Evolutionary conservation across 2,113 vertebrate genomes (phyloP).

Genomic region (Camelus bactrianus): DNA sequence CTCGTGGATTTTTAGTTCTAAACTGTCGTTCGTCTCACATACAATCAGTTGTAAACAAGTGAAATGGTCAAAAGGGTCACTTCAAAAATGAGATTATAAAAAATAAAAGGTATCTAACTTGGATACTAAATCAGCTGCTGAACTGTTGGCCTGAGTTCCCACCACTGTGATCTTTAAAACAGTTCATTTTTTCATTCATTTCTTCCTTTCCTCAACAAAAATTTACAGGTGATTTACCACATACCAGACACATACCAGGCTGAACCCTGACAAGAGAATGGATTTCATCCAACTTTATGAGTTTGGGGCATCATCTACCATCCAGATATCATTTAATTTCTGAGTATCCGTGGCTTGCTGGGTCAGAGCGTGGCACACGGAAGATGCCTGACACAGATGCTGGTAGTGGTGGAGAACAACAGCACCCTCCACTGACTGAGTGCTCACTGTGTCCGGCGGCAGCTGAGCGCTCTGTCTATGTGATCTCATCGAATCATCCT

Average conservation of each 20-base stretch:
- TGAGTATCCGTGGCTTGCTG: neutral
- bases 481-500: neutral
- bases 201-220: neutral
- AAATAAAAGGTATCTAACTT: neutral
- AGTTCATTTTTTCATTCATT: neutral
- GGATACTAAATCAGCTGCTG: neutral
- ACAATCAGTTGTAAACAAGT: neutral
- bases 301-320: neutral
- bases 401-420: neutral
- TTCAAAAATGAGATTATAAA: neutral
- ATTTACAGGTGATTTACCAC: neutral
- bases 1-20: neutral
- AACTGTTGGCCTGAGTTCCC: neutral
- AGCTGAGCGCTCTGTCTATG: neutral
- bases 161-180: neutral
- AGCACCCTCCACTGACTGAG: neutral
- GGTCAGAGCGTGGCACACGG: neutral
- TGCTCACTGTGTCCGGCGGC: neutral
- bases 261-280: neutral
- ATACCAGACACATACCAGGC: neutral
- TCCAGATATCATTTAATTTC: neutral
- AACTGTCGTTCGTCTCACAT: neutral
- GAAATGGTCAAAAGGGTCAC: neutral
- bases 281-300: neutral
- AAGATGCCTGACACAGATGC: neutral